phyloP scores from a whole-genome alignment of 2,888 invertebrate genomes.

The Ptycholaimellus sp. region DNA sequence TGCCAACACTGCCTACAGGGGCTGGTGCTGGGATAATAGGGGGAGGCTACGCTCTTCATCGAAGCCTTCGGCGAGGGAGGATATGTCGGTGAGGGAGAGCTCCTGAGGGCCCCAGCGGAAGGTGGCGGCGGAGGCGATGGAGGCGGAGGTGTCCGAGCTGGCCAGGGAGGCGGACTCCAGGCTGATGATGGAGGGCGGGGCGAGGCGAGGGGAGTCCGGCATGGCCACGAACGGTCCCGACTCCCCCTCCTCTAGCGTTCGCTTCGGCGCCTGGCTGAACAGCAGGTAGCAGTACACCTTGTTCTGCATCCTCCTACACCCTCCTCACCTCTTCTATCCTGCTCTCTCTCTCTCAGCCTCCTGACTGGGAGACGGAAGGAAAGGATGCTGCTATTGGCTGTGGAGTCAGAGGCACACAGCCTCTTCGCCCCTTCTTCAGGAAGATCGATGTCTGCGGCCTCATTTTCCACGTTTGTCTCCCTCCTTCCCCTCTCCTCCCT shows the following conservation, averaged over 20 bases:
- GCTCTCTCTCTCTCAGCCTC: no score
- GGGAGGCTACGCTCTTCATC: constrained; percentile 3
- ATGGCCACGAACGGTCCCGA: background rate
- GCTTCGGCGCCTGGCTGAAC: constrained; percentile 3
- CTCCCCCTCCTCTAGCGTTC: background rate
- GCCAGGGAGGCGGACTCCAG: background rate
- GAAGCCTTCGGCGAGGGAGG: constrained; percentile 4
- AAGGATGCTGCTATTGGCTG: no score
- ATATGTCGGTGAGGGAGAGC: background rate
- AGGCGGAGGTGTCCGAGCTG: background rate
- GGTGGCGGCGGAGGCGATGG: constrained; percentile 1
- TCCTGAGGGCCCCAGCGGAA: constrained; percentile 1
- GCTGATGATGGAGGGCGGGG: background rate
- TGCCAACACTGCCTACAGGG: no score
- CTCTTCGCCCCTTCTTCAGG: no score
- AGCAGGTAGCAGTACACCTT: constrained; percentile 5
- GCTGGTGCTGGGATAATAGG: no score
- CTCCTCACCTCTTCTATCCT: background rate
- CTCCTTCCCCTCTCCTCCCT: background rate
- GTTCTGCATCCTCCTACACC: constrained; percentile 3
- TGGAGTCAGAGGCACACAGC: no score
- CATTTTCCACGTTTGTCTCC: no score
- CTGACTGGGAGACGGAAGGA: no score
- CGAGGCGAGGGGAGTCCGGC: background rate
- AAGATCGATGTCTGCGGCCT: no score